Base-by-base conservation (phyloP, 2,888 invertebrate species). In the Erpobdella octoculata region DNA sequence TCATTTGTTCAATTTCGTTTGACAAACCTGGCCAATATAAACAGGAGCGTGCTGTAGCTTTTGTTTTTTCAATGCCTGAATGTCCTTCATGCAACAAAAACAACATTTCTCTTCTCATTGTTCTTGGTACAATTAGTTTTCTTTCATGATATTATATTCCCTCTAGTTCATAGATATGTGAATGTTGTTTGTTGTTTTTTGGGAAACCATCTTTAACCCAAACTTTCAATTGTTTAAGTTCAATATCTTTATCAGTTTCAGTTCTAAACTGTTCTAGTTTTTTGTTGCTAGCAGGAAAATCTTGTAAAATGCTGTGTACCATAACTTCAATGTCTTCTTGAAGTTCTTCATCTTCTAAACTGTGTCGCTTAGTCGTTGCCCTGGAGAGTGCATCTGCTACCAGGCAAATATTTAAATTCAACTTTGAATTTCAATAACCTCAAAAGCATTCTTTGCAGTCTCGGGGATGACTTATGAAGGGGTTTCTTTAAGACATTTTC, bases 361-460 rank as follows among this genome's bases (percentile, higher is more conserved):
- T 35, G n/a, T 1, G 8, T 35, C 25, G 68, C 8, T 25, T 74
- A 25, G n/a, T 36, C 38, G 72, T 67, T 3, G 76, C 73, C 48
- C 75, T 66, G 8, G 73, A 76, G 18, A 77, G 73, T 9, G 73
- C 71, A 78, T 71, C 9, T 72, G 28, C 38, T 73, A 75, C n/a
- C n/a, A n/a, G n/a, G n/a, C n/a, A n/a, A n/a, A n/a, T n/a, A n/a
- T n/a, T n/a, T 25, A 9, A 73, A n/a, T 25, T 73, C 25, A 18
- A 74, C 8, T 28, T 73, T 37, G 67, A 74, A 76, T 53, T 69
- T 53, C 61, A 73, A 73, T 28, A 74, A 33, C 59, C 41, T 31
- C 25, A 76, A 61, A 37, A 71, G 31, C 72, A 74, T 73, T 25
- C 71, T 28, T 36, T 76, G 76, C 18, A 76, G 66, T 15, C 74